Evolutionary conservation across 2,888 invertebrate genomes (phyloP), one percentile per base, ranked within the genome.

Genomic region (Reticulitermes lucifugus): DNA sequence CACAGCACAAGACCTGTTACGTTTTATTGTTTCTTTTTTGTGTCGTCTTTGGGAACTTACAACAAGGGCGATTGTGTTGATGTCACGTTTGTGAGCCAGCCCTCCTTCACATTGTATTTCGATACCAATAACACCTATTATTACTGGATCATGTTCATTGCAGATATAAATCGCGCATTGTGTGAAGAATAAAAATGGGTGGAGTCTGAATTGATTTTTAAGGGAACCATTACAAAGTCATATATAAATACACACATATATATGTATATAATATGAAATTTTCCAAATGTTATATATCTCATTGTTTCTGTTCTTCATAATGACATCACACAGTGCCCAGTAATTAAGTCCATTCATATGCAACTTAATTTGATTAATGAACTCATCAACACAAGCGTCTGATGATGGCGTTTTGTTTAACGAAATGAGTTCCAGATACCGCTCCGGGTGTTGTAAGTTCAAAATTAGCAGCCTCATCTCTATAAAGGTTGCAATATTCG

Each of bases 101-200:
- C 79, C 51, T 79, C 70, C 41, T 41, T 21, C 43, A 51, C 51
- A 51, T 79, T 55, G 79, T 79, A 59, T 59, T 65, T 43, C 46
- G 81, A 43, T 81, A 81, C 46, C 65, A 81, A 41, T 46, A 70
- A 70, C 70, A 81, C 59, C 43, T 81, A 46, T 70, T 81, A 81
- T 70, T 81, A 81, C 22, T 25, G 35, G 22, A 70, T 41, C 55
- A 80, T 59, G 70, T 25, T 43, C 65, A 43, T 18, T 10, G 41
- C 43, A n/a, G 43, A 81, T 70, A 81, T 70, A 81, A 81, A 70
- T 81, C 65, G 46, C 22, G 70, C n/a, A 81, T 81, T 81, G 81
- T 81, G 70, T 60, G n/a, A 6, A 70, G 18, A 35, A 77, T 77
- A 77, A 43, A 46, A 55, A 65, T 81, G 81, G 81, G 70, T 43